phyloP scores from a whole-genome alignment of 2,113 vertebrate species.

The Nibea coibor region DNA sequence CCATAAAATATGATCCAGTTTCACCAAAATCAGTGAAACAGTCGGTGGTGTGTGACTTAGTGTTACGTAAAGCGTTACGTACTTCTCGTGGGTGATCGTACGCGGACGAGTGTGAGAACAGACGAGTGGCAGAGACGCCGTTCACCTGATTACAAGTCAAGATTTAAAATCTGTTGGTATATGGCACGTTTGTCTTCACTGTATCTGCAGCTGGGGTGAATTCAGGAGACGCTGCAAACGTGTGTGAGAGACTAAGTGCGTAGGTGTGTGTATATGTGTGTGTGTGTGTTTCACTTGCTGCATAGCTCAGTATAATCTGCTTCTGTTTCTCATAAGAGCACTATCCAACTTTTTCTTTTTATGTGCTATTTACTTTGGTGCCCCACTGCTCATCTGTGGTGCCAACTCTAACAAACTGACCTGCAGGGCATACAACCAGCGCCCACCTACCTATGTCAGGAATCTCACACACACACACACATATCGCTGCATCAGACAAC shows the following conservation, averaged over 20 bases:
- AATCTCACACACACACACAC: conserved; percentile 44
- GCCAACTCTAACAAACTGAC: conserved; percentile 72
- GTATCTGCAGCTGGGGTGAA: conserved; percentile 21
- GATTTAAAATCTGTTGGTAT: too few relatives aligned
- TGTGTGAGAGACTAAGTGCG: neutral
- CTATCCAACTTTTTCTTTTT: conserved; percentile 49
- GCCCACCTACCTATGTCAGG: conserved; percentile 56
- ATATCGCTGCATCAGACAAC: conserved; percentile 20
- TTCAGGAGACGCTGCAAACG: conserved; percentile 22
- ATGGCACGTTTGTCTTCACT: neutral
- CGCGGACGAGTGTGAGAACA: too few relatives aligned
- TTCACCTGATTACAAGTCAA: too few relatives aligned
- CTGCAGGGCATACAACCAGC: conserved; percentile 46
- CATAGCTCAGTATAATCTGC: conserved; percentile 42
- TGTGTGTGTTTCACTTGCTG: conserved; percentile 25
- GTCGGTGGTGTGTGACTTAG: too few relatives aligned
- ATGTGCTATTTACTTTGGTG: conserved; percentile 55
- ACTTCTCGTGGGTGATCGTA: too few relatives aligned
- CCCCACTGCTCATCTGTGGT: conserved; percentile 23
- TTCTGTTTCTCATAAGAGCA: conserved; percentile 55
- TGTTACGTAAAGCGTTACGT: too few relatives aligned
- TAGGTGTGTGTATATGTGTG: neutral
- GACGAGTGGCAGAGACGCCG: too few relatives aligned
- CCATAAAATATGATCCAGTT: too few relatives aligned
- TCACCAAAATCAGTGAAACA: too few relatives aligned